Evolutionary conservation across 2,888 invertebrate genomes (phyloP).

Genomic region (Leptopterna dolabrata): DNA sequence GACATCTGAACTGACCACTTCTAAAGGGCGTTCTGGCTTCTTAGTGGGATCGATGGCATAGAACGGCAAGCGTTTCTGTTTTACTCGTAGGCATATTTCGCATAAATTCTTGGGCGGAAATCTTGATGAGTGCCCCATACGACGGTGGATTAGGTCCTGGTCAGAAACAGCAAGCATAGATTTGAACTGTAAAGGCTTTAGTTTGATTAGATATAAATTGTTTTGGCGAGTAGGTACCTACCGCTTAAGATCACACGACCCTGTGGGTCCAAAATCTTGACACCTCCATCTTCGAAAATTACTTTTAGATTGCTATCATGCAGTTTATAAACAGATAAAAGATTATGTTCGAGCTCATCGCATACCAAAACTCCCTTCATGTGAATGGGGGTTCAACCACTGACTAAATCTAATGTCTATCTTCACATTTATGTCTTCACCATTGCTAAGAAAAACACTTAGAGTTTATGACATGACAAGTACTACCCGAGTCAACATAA

Average conservation of each 20-base stretch:
- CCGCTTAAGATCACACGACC: neutral
- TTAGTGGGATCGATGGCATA: neutral
- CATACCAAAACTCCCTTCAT: slow-evolving; percentile 4
- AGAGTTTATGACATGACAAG: neutral
- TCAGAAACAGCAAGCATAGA: neutral
- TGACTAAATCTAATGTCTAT: neutral
- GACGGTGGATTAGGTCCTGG: neutral
- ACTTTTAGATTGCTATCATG: neutral
- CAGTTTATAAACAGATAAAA: slow-evolving; percentile 1
- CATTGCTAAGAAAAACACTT: neutral
- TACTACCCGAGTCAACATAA: neutral
- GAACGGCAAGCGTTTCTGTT: slow-evolving; percentile 10
- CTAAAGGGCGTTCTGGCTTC: slow-evolving; percentile 53
- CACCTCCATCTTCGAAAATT: slow-evolving; percentile 1
- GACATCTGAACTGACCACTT: slow-evolving; percentile 61
- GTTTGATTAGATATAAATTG: neutral
- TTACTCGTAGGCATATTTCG: slow-evolving; percentile 20
- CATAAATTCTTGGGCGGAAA: neutral
- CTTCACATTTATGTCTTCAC: neutral
- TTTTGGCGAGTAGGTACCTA: neutral
- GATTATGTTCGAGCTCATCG: neutral
- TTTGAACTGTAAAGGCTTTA: neutral
- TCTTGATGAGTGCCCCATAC: slow-evolving; percentile 14
- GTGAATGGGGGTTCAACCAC: neutral
- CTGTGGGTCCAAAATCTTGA: neutral